These are phyloP conservation scores for Gouania willdenowi DNA, from an alignment of 2,797 vertebrate species.

Conservation along the genomic window DNA sequence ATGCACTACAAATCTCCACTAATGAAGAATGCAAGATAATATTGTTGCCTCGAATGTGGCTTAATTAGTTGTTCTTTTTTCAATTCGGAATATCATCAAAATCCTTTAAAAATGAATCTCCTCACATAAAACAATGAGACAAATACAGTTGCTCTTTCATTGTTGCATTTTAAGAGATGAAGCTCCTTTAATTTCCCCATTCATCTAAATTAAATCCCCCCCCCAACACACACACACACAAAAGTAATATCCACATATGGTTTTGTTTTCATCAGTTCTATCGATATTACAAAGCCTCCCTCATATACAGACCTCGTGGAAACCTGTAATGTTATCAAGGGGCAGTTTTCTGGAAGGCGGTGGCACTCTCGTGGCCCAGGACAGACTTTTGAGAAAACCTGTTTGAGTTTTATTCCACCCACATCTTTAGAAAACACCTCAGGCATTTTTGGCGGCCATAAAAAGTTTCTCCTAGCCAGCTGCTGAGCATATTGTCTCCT, in stretches of 20 bases:
- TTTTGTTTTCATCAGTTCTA: constrained; percentile 47
- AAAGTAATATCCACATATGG: constrained; percentile 40
- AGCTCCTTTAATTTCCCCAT: constrained; percentile 2
- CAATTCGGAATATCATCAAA: constrained; percentile 1
- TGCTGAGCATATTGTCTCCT: constrained; percentile 45
- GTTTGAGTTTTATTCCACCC: constrained; percentile 53
- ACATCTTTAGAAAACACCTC: constrained; percentile 53
- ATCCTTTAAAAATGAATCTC: neutral
- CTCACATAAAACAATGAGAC: neutral
- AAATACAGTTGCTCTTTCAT: no score
- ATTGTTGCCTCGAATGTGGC: constrained; percentile 2
- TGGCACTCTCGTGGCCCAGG: constrained; percentile 34
- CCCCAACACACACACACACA: constrained; percentile 1
- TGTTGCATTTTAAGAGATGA: neutral
- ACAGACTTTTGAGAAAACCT: constrained; percentile 43
- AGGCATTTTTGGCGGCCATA: constrained; percentile 38
- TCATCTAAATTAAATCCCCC: constrained; percentile 3
- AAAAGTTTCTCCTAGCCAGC: constrained; percentile 22
- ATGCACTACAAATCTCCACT: constrained; percentile 1
- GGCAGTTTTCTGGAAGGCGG: constrained; percentile 25
- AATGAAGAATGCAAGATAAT: no score
- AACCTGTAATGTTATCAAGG: constrained; percentile 55
- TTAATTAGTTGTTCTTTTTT: constrained; percentile 2
- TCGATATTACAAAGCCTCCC: constrained; percentile 41
- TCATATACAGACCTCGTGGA: constrained; percentile 38